Conservation (phyloP, 37 sponge, comb jelly and placozoan species). For the Ephydatia muelleri region DNA sequence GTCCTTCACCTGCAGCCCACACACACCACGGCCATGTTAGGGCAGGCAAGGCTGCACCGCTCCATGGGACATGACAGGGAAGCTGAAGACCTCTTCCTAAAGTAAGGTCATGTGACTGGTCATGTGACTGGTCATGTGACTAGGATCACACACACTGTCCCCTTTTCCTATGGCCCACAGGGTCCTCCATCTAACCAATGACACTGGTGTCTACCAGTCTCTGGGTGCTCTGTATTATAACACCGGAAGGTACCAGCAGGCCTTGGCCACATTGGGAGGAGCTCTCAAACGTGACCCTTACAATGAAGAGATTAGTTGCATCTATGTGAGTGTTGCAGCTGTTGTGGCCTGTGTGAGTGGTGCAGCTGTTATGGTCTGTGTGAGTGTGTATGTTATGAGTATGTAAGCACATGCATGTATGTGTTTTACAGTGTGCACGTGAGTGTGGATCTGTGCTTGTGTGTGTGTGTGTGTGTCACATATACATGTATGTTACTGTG, state of each 20-base stretch:
- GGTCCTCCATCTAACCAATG: neutral
- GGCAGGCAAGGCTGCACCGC: constrained; percentile 42
- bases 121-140: neutral
- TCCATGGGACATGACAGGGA: constrained; percentile 29
- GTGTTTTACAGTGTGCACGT: neutral
- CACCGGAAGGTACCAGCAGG: constrained; percentile 35
- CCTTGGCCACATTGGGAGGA: neutral
- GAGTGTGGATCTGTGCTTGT: too few species aligned
- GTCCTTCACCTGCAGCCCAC: constrained; percentile 29
- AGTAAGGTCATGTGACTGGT: constrained; percentile 23
- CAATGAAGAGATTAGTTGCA: constrained; percentile 11
- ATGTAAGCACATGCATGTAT: neutral
- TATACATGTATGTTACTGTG: neutral
- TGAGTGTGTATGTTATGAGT: too few species aligned
- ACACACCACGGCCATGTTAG: constrained; percentile 44
- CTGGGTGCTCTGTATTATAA: constrained; percentile 64
- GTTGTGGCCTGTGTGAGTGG: too few species aligned
- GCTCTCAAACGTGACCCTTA: constrained; percentile 49
- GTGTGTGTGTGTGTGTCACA: neutral
- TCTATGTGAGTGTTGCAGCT: constrained; percentile 30
- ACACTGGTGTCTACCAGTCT: constrained; percentile 12
- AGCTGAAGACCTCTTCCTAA: constrained; percentile 54
- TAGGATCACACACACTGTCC: neutral
- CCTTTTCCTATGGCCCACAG: neutral
- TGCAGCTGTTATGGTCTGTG: too few species aligned